Evolutionary conservation across 2,113 vertebrate species (phyloP), one percentile per base, ranked within the genome.

Genomic region (Nicator chloris): DNA sequence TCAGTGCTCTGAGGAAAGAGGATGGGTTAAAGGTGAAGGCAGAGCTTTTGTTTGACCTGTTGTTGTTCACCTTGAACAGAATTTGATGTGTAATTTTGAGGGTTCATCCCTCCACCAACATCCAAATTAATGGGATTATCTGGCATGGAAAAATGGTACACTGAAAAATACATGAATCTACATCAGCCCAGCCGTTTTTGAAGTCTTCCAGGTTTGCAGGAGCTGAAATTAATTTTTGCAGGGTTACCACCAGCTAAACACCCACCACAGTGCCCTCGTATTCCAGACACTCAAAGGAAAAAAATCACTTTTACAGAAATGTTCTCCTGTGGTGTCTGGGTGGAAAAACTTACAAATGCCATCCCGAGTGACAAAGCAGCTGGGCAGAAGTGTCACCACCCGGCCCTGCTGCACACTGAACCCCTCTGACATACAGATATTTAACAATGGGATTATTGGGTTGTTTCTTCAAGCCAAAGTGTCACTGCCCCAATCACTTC

Each of bases 41-140:
- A 71, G 33, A 53, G 45, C 24, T 24, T 37, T 35, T 23, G 66
- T 42, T 2, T 24, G 51, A 70, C 26, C 54, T 51, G 37, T 7
- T 45, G 71, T 40, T 71, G 50, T 3, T 51, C 7, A 3, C 40
- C 24, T 49, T 2, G 6, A 27, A 61, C 6, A 24, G 28, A 63
- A 75, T 31, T 6, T 12, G 35, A 31, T 3, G 35, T 31, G 44
- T 5, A 9, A 61, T 31, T 19, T 4, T 6, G 9, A 37, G 85
- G 82, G 94, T 81, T 97, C 96, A 95, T n/a, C 92, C 68, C 89
- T 96, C 90, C 87, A 68, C 94, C 92, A 78, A 11, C 42, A 73
- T 2, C 70, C 37, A 90, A 84, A 94, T 81, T 82, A 86, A 95
- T 49, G 35, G 23, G 59, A 86, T 90, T 68, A 30, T 91, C 70